A percentile compares a stretch with the other conserved stretches of the same genome.
Conservation (phyloP, 2,113 vertebrate genomes). For the Oostethus manadensis region DNA sequence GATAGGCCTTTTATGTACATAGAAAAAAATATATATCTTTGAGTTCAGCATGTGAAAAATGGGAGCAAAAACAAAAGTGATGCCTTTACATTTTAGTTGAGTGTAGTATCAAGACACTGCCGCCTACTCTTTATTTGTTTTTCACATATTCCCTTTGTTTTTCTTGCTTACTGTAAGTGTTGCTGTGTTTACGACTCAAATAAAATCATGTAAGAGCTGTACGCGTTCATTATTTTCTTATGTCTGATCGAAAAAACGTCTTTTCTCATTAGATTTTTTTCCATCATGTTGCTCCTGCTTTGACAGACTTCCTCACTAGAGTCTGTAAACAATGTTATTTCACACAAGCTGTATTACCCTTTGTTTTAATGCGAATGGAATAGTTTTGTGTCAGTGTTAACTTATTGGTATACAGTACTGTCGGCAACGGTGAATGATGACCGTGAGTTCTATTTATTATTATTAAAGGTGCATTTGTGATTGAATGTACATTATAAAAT, state of each 20-base stretch:
- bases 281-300: constrained; percentile 31
- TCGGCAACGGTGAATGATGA: background rate
- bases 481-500: background rate
- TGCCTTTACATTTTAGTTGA: too few relatives aligned
- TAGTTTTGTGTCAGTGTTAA: background rate
- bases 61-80: too few relatives aligned
- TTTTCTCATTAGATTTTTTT: constrained; percentile 42
- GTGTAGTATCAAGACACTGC: background rate
- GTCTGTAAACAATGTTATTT: constrained; percentile 30
- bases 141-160: background rate
- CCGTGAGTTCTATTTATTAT: background rate
- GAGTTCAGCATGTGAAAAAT: too few relatives aligned
- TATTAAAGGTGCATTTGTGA: background rate
- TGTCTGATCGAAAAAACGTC: constrained; percentile 13
- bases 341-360: constrained; percentile 15
- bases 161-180: constrained; percentile 2
- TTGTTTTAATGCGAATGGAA: background rate
- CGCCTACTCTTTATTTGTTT: background rate
- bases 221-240: constrained; percentile 20
- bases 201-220: constrained; percentile 29
- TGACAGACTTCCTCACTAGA: constrained; percentile 15
- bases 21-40: too few relatives aligned
- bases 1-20: too few relatives aligned
- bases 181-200: background rate
- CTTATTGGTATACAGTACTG: background rate